A percentile compares a stretch with the other conserved stretches of the same genome.
Evolutionary conservation across 2,113 vertebrate species (phyloP).

Genomic region (Megalops atlanticus): DNA sequence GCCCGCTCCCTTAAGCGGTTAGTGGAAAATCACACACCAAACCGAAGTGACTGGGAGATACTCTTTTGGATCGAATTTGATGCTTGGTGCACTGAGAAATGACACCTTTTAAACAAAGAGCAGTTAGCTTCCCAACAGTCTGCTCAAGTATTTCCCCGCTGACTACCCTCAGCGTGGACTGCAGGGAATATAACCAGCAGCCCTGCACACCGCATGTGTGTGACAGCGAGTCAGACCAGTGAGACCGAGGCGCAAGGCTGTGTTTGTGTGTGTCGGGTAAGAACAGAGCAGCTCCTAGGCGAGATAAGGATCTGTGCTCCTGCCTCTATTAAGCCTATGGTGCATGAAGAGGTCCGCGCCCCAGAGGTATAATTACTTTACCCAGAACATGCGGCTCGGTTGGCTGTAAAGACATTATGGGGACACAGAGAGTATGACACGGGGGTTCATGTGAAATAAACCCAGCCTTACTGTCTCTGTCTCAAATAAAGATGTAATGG

Average conservation of each 20-base stretch:
- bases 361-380: background rate
- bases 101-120: background rate
- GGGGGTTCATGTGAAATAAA: background rate
- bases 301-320: background rate
- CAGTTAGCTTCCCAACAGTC: background rate
- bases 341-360: background rate
- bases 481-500: too few species aligned
- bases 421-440: background rate
- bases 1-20: slow-evolving; percentile 57
- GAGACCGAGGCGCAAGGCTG: background rate
- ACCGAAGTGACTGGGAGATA: slow-evolving; percentile 2
- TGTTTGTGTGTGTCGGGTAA: background rate
- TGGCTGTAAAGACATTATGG: slow-evolving; percentile 3
- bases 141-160: background rate
- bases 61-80: background rate
- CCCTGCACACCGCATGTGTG: background rate
- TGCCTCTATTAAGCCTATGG: background rate
- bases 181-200: background rate
- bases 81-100: background rate
- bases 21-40: slow-evolving; percentile 57
- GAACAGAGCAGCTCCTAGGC: background rate
- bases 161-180: background rate
- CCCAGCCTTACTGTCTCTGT: background rate
- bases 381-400: background rate
- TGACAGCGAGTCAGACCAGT: background rate